These are phyloP conservation scores for Parotocinclus haroldoi DNA, from an alignment of 2,797 vertebrate species.

Conservation along the genomic window DNA sequence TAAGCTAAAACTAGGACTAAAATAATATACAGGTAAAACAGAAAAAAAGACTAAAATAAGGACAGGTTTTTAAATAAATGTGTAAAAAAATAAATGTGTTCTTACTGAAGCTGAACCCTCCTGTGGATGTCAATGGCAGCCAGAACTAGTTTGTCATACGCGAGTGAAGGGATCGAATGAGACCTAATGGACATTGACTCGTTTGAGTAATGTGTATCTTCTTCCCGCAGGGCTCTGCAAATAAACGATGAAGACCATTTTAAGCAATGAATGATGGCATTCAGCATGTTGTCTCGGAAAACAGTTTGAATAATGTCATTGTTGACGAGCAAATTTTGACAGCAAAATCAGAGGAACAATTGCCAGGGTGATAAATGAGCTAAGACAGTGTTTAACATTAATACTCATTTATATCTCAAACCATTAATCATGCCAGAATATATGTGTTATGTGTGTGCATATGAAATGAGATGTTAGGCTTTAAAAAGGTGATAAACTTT, in stretches of 20 bases:
- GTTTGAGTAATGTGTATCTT: constrained; percentile 4
- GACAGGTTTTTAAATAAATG: too few relatives aligned
- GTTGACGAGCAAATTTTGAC: constrained; percentile 7
- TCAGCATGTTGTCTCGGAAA: not conserved
- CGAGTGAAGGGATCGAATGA: constrained; percentile 10
- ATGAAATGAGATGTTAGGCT: constrained; percentile 24
- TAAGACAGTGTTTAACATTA: constrained; percentile 19
- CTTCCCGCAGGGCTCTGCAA: not conserved
- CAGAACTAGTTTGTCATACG: constrained; percentile 11
- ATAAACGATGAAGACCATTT: constrained; percentile 19
- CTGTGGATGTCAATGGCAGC: not conserved
- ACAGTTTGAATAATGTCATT: constrained; percentile 22
- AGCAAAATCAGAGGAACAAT: constrained; percentile 13
- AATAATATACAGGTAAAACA: too few relatives aligned
- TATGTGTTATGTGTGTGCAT: constrained; percentile 3
- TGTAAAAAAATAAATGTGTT: not conserved
- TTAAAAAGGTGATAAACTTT: constrained; percentile 37
- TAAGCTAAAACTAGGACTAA: too few relatives aligned
- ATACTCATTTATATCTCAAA: constrained; percentile 27
- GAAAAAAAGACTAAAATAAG: not conserved
- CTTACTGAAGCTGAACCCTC: not conserved
- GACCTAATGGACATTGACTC: constrained; percentile 21
- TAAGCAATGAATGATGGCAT: constrained; percentile 5
- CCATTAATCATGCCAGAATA: constrained; percentile 38
- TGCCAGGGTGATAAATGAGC: constrained; percentile 34